Percentiles rank a stretch among this genome's conserved stretches.
These are phyloP conservation scores for Gambusia holbrooki DNA, from an alignment of 2,113 vertebrate species.

Conservation along the genomic window DNA sequence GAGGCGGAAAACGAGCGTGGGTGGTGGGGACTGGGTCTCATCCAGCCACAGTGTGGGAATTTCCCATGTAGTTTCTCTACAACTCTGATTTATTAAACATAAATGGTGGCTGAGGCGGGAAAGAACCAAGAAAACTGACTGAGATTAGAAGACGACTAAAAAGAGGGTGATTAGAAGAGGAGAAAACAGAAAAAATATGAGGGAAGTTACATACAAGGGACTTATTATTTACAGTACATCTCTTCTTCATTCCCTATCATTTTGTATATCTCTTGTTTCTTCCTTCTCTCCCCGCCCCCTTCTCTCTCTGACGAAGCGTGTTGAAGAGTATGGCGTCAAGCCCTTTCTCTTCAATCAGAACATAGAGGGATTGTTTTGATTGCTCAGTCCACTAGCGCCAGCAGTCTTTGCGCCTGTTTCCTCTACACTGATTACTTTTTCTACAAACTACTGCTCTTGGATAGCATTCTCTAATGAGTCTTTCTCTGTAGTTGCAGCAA, in stretches of 20 bases:
- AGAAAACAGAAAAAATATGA: background rate
- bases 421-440: constrained; percentile 67
- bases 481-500: constrained; percentile 53
- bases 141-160: background rate
- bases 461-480: constrained; percentile 32
- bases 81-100: constrained; percentile 56
- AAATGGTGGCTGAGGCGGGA: constrained; percentile 14
- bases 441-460: constrained; percentile 58
- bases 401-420: constrained; percentile 70
- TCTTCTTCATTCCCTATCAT: constrained; percentile 17
- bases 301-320: constrained; percentile 26
- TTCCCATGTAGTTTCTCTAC: constrained; percentile 75
- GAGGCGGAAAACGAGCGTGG: constrained; percentile 48
- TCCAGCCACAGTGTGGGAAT: constrained; percentile 83
- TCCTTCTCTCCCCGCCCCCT: constrained; percentile 8
- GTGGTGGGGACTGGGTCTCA: constrained; percentile 67
- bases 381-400: constrained; percentile 71
- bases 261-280: constrained; percentile 25
- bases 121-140: constrained; percentile 10
- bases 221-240: constrained; percentile 7
- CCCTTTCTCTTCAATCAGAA: constrained; percentile 61
- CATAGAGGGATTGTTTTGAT: constrained; percentile 74
- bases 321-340: constrained; percentile 47
- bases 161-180: background rate
- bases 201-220: background rate